Percentiles rank a stretch among this genome's conserved stretches.
phyloP scores from a whole-genome alignment of 2,888 invertebrate species.

The Dromius quadrimaculatus region DNA sequence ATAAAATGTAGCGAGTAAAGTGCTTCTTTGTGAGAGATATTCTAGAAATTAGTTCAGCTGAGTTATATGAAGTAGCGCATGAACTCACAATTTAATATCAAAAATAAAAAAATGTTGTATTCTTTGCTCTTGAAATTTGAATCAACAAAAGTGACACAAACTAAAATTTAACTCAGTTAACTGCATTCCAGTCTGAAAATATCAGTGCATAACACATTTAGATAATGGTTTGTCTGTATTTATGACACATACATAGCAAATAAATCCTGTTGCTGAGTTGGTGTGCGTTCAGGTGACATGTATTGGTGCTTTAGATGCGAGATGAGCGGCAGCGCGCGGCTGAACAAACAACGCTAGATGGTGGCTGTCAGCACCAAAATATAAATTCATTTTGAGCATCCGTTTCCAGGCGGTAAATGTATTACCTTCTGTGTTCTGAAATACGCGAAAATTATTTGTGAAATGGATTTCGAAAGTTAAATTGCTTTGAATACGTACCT shows the following conservation, averaged over 20 bases:
- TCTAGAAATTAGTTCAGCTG: slow-evolving; percentile 21
- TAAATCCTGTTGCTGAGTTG: slow-evolving; percentile 3
- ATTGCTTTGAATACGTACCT: no score
- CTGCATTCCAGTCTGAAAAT: not conserved
- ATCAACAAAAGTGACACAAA: no score
- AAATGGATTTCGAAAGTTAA: no score
- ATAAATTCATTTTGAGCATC: slow-evolving; percentile 33
- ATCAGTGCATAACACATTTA: slow-evolving; percentile 2
- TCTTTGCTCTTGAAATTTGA: not conserved
- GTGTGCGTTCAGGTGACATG: slow-evolving; percentile 10
- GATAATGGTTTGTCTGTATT: slow-evolving; percentile 2
- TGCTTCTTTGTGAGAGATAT: slow-evolving; percentile 13
- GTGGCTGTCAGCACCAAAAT: slow-evolving; percentile 16
- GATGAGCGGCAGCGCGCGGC: slow-evolving; percentile 34
- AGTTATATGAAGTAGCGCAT: no score
- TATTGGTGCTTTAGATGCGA: slow-evolving; percentile 17
- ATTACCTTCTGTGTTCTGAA: no score
- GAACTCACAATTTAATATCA: no score
- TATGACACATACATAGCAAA: slow-evolving; percentile 9
- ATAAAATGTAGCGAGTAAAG: slow-evolving; percentile 15
- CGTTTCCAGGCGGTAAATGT: no score
- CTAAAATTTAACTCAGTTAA: no score
- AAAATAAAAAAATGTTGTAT: not conserved
- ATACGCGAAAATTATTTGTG: no score
- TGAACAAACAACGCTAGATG: slow-evolving; percentile 48